Conservation (phyloP, 2,797 vertebrate species). For the Notolabrus celidotus region DNA sequence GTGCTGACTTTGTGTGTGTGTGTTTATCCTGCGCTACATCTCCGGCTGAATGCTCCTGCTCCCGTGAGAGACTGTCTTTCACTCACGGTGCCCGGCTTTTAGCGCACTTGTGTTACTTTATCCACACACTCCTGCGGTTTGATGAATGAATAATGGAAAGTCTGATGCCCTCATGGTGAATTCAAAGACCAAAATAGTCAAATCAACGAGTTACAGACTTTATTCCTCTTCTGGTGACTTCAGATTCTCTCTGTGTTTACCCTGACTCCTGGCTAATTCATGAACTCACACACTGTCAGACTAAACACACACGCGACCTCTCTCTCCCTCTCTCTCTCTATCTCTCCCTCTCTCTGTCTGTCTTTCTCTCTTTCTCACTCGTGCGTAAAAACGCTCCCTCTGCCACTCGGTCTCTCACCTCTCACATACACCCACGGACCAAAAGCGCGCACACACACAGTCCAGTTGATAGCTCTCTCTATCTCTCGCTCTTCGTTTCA, state of each 20-base stretch:
- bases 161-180: slow-evolving; percentile 11
- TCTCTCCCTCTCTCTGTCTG: not conserved
- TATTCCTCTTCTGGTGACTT: not conserved
- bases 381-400: slow-evolving; percentile 53
- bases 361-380: not conserved
- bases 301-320: not conserved
- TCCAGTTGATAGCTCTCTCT: not conserved
- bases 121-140: not conserved
- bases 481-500: not conserved
- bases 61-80: slow-evolving; percentile 4
- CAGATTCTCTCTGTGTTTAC: not conserved
- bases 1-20: not conserved
- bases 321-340: not conserved
- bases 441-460: not conserved
- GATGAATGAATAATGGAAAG: slow-evolving; percentile 40
- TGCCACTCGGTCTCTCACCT: slow-evolving; percentile 47
- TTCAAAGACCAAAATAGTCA: slow-evolving; percentile 3
- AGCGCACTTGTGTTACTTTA: slow-evolving; percentile 36
- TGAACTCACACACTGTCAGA: not conserved
- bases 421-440: slow-evolving; percentile 44
- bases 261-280: not conserved
- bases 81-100: slow-evolving; percentile 44
- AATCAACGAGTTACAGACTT: not conserved
- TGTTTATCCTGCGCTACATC: not conserved
- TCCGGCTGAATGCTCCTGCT: not conserved